A percentile compares a stretch with the other conserved stretches of the same genome.
phyloP scores from a whole-genome alignment of 35 echinoderm and acorn worm genomes.

The Eucidaris tribuloides region DNA sequence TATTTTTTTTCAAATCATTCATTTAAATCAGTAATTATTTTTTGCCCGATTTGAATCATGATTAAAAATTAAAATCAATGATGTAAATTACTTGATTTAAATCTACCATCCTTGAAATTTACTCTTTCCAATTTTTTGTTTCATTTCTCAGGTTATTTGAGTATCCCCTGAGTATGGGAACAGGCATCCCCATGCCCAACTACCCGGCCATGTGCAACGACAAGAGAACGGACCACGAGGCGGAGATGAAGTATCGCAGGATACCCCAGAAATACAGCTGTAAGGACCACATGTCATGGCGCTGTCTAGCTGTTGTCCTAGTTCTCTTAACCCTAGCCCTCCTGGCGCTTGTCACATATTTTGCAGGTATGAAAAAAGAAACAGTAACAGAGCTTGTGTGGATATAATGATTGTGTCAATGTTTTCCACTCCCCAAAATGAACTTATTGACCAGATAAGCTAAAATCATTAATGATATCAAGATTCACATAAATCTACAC shows the following conservation, averaged over 20 bases:
- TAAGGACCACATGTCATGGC: slow-evolving; percentile 77
- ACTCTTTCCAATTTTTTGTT: not conserved
- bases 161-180: slow-evolving; percentile 2
- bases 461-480: too few species aligned
- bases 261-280: slow-evolving; percentile 47
- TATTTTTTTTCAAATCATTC: too few species aligned
- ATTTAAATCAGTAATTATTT: too few species aligned
- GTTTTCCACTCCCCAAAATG: not conserved
- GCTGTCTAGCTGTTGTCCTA: slow-evolving; percentile 66
- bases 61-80: too few species aligned
- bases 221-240: slow-evolving; percentile 14
- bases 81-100: too few species aligned
- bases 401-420: not conserved
- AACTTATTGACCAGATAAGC: too few species aligned
- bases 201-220: slow-evolving; percentile 47
- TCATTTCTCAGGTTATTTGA: slow-evolving; percentile 7
- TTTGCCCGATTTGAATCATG: too few species aligned
- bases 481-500: too few species aligned
- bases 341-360: slow-evolving; percentile 68
- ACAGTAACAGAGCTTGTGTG: not conserved
- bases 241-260: slow-evolving; percentile 34
- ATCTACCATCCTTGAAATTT: too few species aligned
- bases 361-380: slow-evolving; percentile 57
- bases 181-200: not conserved
- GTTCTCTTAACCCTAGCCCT: slow-evolving; percentile 53